These are phyloP conservation scores for Actinia tenebrosa DNA, from an alignment of 64 coral and sea anemone species.

Conservation along the genomic window DNA sequence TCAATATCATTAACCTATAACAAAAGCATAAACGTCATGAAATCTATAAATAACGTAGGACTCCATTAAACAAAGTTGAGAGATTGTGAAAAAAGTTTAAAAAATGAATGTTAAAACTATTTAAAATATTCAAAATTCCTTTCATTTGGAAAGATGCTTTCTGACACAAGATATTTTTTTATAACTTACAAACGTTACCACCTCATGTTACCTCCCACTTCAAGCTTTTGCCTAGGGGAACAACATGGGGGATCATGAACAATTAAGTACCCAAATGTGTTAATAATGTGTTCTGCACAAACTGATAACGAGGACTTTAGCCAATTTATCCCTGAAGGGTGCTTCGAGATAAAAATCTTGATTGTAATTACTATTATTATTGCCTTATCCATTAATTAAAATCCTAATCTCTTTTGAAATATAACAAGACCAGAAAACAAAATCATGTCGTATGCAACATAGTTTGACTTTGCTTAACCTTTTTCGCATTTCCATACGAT, in stretches of 20 bases:
- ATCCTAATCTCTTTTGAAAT: constrained; percentile 8
- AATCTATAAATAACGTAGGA: neutral
- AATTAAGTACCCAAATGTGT: constrained; percentile 24
- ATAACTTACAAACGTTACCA: neutral
- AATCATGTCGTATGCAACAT: neutral
- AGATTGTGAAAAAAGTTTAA: neutral
- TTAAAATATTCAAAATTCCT: neutral
- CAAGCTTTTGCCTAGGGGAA: constrained; percentile 7
- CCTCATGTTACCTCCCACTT: constrained; percentile 15
- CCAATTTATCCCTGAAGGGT: neutral
- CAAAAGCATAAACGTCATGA: neutral
- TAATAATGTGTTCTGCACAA: constrained; percentile 12
- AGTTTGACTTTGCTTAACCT: neutral
- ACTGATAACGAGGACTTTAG: constrained; percentile 13
- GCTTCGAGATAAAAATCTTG: neutral
- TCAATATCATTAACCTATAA: constrained; percentile 80
- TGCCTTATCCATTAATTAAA: constrained; percentile 1
- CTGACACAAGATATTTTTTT: neutral
- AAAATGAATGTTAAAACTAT: neutral
- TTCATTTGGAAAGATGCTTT: neutral
- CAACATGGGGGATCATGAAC: constrained; percentile 15
- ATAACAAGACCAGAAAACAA: neutral
- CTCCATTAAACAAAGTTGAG: neutral
- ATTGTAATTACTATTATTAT: neutral
- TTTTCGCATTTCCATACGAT: neutral